Evolutionary conservation across 2,888 invertebrate genomes (phyloP).

Genomic region (Melipona beecheii): DNA sequence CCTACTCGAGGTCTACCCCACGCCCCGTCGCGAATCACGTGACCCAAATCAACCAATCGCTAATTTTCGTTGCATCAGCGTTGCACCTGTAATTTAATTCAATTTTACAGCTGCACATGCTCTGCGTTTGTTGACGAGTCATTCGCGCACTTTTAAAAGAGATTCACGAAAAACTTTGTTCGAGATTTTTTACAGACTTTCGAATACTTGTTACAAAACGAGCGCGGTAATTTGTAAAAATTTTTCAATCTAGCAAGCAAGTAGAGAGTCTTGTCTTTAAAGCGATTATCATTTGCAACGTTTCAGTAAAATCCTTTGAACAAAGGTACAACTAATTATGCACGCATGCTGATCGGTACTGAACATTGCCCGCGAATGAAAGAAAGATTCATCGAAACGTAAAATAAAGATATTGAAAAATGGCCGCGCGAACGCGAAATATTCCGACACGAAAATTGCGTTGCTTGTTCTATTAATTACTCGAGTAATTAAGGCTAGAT

Average conservation of each 20-base stretch:
- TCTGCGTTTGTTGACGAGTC: too few species aligned
- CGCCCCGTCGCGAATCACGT: too few species aligned
- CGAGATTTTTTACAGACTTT: neutral
- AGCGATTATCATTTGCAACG: neutral
- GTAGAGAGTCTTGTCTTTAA: neutral
- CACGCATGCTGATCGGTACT: neutral
- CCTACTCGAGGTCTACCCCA: too few species aligned
- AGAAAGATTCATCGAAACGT: neutral
- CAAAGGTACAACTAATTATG: neutral
- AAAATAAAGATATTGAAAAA: neutral
- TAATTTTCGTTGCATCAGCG: too few species aligned
- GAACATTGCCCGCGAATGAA: too few species aligned
- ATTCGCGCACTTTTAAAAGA: too few species aligned
- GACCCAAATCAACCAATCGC: too few species aligned
- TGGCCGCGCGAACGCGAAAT: neutral
- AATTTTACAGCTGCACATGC: too few species aligned
- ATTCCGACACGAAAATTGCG: neutral
- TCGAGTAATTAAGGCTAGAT: slow-evolving; percentile 35
- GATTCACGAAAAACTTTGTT: neutral
- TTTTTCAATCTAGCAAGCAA: neutral
- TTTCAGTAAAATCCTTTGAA: neutral
- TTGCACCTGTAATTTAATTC: too few species aligned
- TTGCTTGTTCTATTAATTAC: slow-evolving; percentile 11
- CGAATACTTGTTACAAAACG: neutral
- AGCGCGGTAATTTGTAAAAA: neutral